A percentile compares a stretch with the other conserved stretches of the same genome.
phyloP scores from a whole-genome alignment of 2,888 invertebrate genomes.

The Crossocerus cetratus region DNA sequence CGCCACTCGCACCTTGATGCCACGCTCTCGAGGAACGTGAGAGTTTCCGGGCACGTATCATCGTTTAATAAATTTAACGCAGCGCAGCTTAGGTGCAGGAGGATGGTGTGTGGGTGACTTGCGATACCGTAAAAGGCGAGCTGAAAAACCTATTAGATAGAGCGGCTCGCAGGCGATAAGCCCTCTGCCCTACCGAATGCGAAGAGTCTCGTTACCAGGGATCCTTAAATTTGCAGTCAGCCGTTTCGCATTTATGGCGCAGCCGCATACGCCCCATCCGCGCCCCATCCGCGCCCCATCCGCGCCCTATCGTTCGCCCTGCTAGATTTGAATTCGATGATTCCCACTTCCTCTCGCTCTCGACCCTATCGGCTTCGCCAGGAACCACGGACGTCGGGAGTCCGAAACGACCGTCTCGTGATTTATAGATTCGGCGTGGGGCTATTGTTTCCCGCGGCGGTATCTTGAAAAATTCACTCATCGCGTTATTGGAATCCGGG shows the following conservation, averaged over 20 bases:
- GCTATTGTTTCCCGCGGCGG: not conserved
- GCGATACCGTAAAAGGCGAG: slow-evolving; percentile 41
- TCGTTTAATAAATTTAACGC: slow-evolving; percentile 33
- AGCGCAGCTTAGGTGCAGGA: slow-evolving; percentile 4
- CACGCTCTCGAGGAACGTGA: slow-evolving; percentile 5
- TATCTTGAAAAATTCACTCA: not conserved
- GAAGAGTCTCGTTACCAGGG: slow-evolving; percentile 9
- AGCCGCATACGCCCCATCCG: not conserved
- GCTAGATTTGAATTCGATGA: not conserved
- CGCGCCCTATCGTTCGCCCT: not conserved
- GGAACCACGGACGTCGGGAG: not conserved
- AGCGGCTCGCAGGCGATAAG: slow-evolving; percentile 31
- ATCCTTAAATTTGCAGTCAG: slow-evolving; percentile 29
- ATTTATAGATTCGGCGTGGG: not conserved
- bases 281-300: not conserved
- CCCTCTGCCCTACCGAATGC: not conserved
- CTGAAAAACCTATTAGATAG: slow-evolving; percentile 31
- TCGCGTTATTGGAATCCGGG: not conserved
- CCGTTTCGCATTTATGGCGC: not conserved
- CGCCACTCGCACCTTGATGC: slow-evolving; percentile 10
- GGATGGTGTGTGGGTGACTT: slow-evolving; percentile 22
- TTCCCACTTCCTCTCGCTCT: too few species aligned
- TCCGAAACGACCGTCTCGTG: not conserved
- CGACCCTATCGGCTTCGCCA: not conserved
- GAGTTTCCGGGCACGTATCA: slow-evolving; percentile 26